Evolutionary conservation across 1,140 invertebrate species (phyloP).

Genomic region (Xylocopa sonorina): DNA sequence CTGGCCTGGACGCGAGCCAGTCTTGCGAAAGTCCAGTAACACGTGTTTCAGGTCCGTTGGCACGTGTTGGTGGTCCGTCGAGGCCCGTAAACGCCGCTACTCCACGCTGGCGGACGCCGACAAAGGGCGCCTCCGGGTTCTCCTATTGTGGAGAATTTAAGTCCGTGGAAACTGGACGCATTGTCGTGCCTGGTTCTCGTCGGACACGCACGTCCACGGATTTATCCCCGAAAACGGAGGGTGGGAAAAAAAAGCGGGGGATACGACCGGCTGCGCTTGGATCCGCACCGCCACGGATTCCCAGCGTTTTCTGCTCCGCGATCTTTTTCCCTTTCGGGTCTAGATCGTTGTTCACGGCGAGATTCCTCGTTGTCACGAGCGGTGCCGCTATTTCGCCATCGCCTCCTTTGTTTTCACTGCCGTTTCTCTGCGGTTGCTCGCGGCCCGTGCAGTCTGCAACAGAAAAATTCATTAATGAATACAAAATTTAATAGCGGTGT

Average conservation of each 20-base stretch:
- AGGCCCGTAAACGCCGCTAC: slow-evolving; percentile 60
- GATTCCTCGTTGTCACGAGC: neutral
- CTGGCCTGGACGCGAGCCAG: slow-evolving; percentile 37
- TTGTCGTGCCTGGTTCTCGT: slow-evolving; percentile 72
- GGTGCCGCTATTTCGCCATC: too few relatives aligned
- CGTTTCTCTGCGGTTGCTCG: too few relatives aligned
- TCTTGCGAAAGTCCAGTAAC: slow-evolving; percentile 72
- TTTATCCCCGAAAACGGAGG: slow-evolving; percentile 52
- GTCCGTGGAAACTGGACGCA: slow-evolving; percentile 67
- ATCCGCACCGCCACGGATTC: neutral
- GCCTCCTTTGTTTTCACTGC: too few relatives aligned
- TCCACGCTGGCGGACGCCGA: slow-evolving; percentile 68
- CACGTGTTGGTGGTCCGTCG: slow-evolving; percentile 77
- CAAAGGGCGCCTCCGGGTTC: slow-evolving; percentile 72
- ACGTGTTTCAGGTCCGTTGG: slow-evolving; percentile 67
- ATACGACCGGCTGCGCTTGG: neutral
- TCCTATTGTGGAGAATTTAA: slow-evolving; percentile 69
- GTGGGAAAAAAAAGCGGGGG: slow-evolving; percentile 18
- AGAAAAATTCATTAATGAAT: too few relatives aligned
- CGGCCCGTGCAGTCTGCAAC: too few relatives aligned
- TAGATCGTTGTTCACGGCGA: neutral
- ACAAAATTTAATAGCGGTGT: too few relatives aligned
- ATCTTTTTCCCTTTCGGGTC: neutral
- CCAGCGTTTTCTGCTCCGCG: neutral
- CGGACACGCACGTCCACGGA: slow-evolving; percentile 70